Evolutionary conservation across 2,888 invertebrate genomes (phyloP).

Genomic region (Phalangium opilio): DNA sequence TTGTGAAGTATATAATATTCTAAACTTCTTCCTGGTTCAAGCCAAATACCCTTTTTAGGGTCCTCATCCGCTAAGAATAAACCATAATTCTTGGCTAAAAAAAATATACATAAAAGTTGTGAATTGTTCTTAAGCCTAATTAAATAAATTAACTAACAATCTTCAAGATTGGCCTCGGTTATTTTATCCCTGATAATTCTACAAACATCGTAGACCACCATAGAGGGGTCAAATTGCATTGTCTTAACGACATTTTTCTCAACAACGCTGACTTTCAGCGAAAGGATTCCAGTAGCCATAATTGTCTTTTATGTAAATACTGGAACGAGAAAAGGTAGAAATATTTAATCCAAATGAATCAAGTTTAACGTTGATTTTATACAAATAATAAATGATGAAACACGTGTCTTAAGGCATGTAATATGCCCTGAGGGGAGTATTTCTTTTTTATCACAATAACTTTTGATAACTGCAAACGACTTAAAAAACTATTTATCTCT

Average conservation of each 20-base stretch:
- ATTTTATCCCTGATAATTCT: slow-evolving; percentile 88
- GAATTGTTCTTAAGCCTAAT: neutral
- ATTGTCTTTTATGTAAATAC: no score
- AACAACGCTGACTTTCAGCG: slow-evolving; percentile 36
- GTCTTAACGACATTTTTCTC: slow-evolving; percentile 62
- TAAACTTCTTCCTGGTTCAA: slow-evolving; percentile 81
- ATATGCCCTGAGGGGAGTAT: no score
- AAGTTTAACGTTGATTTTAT: no score
- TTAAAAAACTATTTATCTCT: no score
- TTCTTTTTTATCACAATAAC: no score
- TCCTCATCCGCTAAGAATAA: slow-evolving; percentile 92
- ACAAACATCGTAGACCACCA: slow-evolving; percentile 89
- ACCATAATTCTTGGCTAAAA: slow-evolving; percentile 74
- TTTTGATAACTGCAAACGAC: no score
- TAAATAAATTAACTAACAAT: slow-evolving; percentile 42
- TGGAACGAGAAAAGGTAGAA: no score
- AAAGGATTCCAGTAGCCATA: slow-evolving; percentile 23
- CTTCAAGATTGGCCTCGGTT: slow-evolving; percentile 68
- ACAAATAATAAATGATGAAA: no score
- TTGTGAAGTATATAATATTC: slow-evolving; percentile 91
- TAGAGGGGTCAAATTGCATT: slow-evolving; percentile 91
- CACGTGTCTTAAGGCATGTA: no score
- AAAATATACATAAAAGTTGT: neutral
- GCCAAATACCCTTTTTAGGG: slow-evolving; percentile 79
- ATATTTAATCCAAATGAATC: no score